Conservation (phyloP, 2,797 vertebrate genomes). For the Amblyopsis hoosieri region DNA sequence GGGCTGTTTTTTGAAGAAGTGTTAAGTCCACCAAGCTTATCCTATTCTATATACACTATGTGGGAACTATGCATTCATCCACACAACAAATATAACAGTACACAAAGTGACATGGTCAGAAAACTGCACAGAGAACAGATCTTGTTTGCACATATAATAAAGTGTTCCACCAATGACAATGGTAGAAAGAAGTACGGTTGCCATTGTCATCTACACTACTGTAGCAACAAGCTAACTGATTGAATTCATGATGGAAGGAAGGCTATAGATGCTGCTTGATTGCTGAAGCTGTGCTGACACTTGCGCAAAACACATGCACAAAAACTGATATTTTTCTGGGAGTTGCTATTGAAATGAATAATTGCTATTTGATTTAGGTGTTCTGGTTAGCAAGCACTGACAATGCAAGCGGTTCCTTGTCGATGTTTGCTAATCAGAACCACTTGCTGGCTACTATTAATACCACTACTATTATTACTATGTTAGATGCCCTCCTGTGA, state of each 20-base stretch:
- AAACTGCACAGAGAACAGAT: conserved; percentile 5
- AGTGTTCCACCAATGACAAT: conserved; percentile 12
- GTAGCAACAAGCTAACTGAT: conserved; percentile 8
- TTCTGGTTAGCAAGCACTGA: too few species aligned
- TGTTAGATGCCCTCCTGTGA: too few species aligned
- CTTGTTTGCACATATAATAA: conserved; percentile 15
- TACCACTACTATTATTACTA: too few species aligned
- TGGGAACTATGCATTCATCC: conserved; percentile 16
- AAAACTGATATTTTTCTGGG: not conserved
- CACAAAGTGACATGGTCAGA: conserved; percentile 13
- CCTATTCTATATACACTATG: conserved; percentile 4
- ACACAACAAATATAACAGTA: conserved; percentile 3
- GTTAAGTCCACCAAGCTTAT: not conserved
- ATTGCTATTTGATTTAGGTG: too few species aligned
- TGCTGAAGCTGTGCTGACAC: not conserved
- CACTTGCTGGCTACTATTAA: too few species aligned
- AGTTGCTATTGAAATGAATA: too few species aligned
- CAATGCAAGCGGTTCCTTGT: too few species aligned
- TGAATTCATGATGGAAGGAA: not conserved
- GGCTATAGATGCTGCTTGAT: not conserved
- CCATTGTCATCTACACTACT: conserved; percentile 3
- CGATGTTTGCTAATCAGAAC: too few species aligned
- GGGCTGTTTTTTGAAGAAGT: not conserved
- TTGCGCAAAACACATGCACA: too few species aligned
- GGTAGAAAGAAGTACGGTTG: conserved; percentile 20